Evolutionary conservation across 2,888 invertebrate genomes (phyloP), one percentile per base, ranked within the genome.

Genomic region (Hymenopus coronatus): DNA sequence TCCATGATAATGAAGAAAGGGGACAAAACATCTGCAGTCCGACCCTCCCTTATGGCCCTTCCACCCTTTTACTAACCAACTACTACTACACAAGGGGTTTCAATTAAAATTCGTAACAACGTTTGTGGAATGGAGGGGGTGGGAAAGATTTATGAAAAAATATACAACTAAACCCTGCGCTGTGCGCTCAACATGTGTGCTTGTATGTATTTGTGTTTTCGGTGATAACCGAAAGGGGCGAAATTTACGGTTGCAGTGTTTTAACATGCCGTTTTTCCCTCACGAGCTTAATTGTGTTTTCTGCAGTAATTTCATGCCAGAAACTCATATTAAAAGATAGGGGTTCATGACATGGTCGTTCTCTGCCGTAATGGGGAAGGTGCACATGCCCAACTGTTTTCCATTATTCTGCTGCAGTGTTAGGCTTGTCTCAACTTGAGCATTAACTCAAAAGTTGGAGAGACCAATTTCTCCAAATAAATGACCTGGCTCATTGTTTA

Each of bases 101-200:
- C 82, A 87, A 87, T 87, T 87, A 87, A 87, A 87, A 87, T 87
- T 87, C 87, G 82, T 40, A 27, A 82, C 87, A 87, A 87, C 82
- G 40, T 87, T 87, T 82, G 25, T 25, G 82, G 82, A 8, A 27
- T 30, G 8, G 8, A 40, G 82, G 87, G 82, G 82, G 54, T 70
- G 25, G 54, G 85, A 82, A n/a, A 87, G 82, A 30, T 82, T 82
- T 87, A 87, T 87, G n/a, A 87, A 87, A 87, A 87, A n/a, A 28
- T 81, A 70, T 70, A 70, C 54, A 70, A 70, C 54, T 25, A 82
- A 87, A 81, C 30, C 87, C 87, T 3, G 40, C 46, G 15, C 54
- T 46, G 3, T 86, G 7, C 54, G 14, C 54, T 70, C 54, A 70
- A 70, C 54, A 70, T 70, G 54, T 70, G 54, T 70, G 54, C 54